These are phyloP conservation scores for Himalopsyche anomala DNA, from an alignment of 2,888 invertebrate species.

Conservation along the genomic window DNA sequence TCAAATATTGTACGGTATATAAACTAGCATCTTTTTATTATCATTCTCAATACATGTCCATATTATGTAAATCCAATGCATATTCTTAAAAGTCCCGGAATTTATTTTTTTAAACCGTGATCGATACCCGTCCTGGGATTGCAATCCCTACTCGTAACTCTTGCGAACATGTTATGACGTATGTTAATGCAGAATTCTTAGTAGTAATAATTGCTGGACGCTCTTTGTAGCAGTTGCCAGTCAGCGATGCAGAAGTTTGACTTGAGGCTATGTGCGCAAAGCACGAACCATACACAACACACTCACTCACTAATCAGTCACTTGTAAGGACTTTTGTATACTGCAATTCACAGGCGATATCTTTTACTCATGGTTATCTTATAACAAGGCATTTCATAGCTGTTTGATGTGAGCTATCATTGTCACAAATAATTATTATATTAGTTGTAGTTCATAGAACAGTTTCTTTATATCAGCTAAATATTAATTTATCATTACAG, in stretches of 20 bases:
- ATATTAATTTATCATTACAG: too few relatives aligned
- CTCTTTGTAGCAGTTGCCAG: constrained; percentile 17
- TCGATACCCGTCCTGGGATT: too few relatives aligned
- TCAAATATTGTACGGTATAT: too few relatives aligned
- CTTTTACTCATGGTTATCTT: background rate
- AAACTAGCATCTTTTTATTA: too few relatives aligned
- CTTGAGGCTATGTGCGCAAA: constrained; percentile 26
- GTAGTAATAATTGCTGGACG: background rate
- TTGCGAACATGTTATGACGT: constrained; percentile 21
- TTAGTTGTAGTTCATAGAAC: background rate
- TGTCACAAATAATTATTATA: background rate
- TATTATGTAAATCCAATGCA: too few relatives aligned
- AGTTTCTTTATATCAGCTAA: too few relatives aligned
- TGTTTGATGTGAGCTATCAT: background rate
- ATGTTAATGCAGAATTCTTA: constrained; percentile 21
- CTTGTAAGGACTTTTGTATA: background rate
- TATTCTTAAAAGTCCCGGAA: too few relatives aligned
- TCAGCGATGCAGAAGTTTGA: constrained; percentile 26
- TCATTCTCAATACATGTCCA: too few relatives aligned
- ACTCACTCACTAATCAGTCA: background rate
- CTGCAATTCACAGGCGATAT: constrained; percentile 2
- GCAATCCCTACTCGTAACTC: background rate
- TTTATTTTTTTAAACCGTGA: too few relatives aligned
- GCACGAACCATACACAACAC: background rate
- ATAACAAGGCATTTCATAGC: background rate